Percentiles rank a stretch among this genome's conserved stretches.
Evolutionary conservation across 2,888 invertebrate genomes (phyloP).

Genomic region (Tetranychus truncatus): DNA sequence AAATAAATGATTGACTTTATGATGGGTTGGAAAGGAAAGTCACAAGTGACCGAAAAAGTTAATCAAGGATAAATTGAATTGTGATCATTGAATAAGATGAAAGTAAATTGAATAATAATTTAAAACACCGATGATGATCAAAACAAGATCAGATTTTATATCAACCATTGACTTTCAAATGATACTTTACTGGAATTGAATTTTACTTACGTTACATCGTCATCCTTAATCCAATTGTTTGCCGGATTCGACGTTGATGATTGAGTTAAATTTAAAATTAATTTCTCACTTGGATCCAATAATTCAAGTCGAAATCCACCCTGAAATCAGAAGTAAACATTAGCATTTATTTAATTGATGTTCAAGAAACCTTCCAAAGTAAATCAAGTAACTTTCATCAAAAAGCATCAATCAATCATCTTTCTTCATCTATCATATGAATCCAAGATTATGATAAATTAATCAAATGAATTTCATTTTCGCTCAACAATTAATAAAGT

Average conservation of each 20-base stretch:
- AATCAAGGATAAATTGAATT: neutral
- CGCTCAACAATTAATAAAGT: no score
- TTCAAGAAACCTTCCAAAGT: no score
- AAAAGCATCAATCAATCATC: no score
- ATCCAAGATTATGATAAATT: no score
- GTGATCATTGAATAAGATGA: no score
- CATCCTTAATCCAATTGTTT: conserved; percentile 53
- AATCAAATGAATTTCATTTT: no score
- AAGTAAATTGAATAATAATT: no score
- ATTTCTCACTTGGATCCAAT: conserved; percentile 61
- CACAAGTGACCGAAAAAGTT: neutral
- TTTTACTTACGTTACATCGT: conserved; percentile 63
- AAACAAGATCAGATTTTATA: no score
- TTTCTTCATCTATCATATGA: no score
- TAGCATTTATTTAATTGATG: neutral
- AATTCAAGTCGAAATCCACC: conserved; percentile 78
- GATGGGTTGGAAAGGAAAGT: neutral
- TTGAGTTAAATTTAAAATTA: conserved; percentile 59
- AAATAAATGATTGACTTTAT: neutral
- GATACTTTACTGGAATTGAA: conserved; percentile 7
- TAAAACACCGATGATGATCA: no score
- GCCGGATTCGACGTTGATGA: conserved; percentile 45
- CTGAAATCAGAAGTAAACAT: conserved; percentile 39
- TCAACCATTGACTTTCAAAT: neutral
- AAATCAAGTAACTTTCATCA: no score